Evolutionary conservation across 2,113 vertebrate genomes (phyloP).

Genomic region (Corapipo altera): DNA sequence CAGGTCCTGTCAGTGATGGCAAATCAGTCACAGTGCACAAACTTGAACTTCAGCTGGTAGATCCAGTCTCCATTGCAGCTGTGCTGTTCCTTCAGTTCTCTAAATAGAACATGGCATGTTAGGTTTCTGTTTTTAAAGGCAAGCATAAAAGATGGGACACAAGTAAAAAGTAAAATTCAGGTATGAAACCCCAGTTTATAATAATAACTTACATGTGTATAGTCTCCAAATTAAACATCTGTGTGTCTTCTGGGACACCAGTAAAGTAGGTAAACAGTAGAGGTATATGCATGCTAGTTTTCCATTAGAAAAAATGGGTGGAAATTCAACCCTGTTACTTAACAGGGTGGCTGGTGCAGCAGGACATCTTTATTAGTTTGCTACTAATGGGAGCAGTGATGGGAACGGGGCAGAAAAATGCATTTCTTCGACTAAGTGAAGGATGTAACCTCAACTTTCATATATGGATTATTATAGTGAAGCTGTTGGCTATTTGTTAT

Average conservation of each 20-base stretch:
- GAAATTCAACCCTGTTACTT: background rate
- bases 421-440: conserved; percentile 23
- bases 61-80: conserved; percentile 10
- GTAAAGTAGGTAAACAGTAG: background rate
- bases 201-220: background rate
- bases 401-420: background rate
- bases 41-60: conserved; percentile 21
- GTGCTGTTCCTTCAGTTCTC: background rate
- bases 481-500: conserved; percentile 42
- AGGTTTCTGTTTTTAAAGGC: background rate
- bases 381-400: conserved; percentile 6
- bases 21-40: conserved; percentile 13
- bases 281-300: background rate
- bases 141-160: background rate
- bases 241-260: background rate
- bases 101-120: background rate
- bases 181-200: background rate
- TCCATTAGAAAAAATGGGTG: background rate
- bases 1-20: background rate
- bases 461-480: conserved; percentile 7
- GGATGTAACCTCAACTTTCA: conserved; percentile 31
- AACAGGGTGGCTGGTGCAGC: background rate
- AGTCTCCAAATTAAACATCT: background rate
- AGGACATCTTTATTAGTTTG: conserved; percentile 11
- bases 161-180: background rate